These are phyloP conservation scores for Lanius ludovicianus DNA, from an alignment of 2,113 vertebrate species.

Conservation along the genomic window DNA sequence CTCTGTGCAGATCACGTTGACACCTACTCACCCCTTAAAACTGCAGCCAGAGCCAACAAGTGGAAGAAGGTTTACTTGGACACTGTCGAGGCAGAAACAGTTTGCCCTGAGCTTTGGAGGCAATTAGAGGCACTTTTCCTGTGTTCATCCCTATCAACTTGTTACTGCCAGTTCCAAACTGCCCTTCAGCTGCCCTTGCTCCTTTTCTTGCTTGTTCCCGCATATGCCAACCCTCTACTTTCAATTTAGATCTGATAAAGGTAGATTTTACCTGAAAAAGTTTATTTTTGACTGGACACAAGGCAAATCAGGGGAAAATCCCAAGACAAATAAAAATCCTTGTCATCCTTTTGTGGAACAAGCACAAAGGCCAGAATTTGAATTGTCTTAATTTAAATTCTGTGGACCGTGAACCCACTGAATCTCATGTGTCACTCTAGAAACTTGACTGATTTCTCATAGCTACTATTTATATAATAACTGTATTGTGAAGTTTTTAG, in stretches of 20 bases:
- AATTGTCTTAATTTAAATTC: constrained; percentile 48
- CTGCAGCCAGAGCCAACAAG: not conserved
- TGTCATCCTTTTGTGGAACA: not conserved
- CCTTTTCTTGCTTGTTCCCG: not conserved
- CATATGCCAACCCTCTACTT: not conserved
- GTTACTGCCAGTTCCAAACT: not conserved
- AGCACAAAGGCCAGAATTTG: not conserved
- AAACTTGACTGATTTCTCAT: constrained; percentile 40
- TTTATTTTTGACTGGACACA: not conserved
- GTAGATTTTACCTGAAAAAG: constrained; percentile 12
- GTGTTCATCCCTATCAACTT: not conserved
- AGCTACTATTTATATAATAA: constrained; percentile 38
- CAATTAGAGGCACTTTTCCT: not conserved
- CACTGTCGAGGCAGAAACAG: not conserved
- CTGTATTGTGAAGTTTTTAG: constrained; percentile 15
- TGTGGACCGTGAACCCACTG: not conserved
- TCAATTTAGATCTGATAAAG: not conserved
- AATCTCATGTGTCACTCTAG: constrained; percentile 10
- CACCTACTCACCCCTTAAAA: not conserved
- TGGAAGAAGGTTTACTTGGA: not conserved
- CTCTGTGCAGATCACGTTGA: fast-evolving
- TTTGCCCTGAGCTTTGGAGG: not conserved
- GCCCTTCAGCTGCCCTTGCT: not conserved
- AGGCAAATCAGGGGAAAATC: not conserved
- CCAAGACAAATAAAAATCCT: constrained; percentile 36